These are phyloP conservation scores for Leptura quadrifasciata DNA, from an alignment of 2,888 invertebrate genomes.

Conservation along the genomic window DNA sequence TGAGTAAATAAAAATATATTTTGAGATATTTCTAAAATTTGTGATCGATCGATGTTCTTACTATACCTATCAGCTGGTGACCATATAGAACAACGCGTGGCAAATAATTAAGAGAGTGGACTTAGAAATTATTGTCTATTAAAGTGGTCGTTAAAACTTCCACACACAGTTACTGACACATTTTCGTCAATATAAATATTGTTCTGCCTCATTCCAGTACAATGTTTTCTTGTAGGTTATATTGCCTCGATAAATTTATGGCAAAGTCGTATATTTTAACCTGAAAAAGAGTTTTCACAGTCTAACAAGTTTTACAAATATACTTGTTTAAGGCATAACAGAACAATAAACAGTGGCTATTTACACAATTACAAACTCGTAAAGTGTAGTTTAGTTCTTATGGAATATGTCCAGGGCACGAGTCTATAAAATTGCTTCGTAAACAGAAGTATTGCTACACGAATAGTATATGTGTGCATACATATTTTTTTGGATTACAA, in stretches of 20 bases:
- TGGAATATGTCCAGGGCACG: conserved; percentile 23
- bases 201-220: conserved; percentile 21
- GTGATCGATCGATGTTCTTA: no score
- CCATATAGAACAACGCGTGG: not conserved
- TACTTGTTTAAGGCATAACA: conserved; percentile 46
- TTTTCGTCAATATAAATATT: conserved; percentile 31
- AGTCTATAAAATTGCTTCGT: conserved; percentile 20
- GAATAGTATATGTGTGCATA: not conserved
- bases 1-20: no score
- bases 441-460: not conserved
- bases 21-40: no score
- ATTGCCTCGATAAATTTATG: conserved; percentile 33
- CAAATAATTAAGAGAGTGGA: not conserved
- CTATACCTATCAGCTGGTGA: not conserved
- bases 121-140: conserved; percentile 1
- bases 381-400: conserved; percentile 29
- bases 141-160: conserved; percentile 1
- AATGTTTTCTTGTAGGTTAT: conserved; percentile 22
- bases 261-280: conserved; percentile 40
- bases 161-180: conserved; percentile 32
- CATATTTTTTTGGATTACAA: not conserved
- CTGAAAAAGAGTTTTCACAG: conserved; percentile 34
- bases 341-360: conserved; percentile 45
- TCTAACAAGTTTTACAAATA: conserved; percentile 41
- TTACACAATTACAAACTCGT: conserved; percentile 40